A percentile compares a stretch with the other conserved stretches of the same genome.
phyloP scores from a whole-genome alignment of 2,113 vertebrate species.

The Hippopotamus amphibius region DNA sequence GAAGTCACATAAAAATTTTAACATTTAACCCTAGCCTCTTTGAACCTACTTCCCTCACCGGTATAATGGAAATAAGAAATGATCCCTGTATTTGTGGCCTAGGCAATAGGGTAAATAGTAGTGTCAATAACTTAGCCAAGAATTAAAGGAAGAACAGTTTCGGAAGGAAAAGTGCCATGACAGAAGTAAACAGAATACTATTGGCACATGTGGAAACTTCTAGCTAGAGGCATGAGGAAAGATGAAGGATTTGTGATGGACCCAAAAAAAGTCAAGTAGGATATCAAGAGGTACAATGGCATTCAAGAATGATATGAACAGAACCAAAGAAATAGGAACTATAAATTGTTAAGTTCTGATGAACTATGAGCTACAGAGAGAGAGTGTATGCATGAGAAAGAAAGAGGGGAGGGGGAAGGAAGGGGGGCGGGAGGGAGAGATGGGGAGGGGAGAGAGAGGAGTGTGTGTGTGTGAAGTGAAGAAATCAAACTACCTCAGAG shows the following conservation, averaged over 20 bases:
- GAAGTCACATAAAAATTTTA: background rate
- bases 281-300: slow-evolving; percentile 14
- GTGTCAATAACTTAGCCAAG: background rate
- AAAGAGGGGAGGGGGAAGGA: background rate
- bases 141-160: slow-evolving; percentile 46
- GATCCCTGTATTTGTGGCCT: background rate
- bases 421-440: background rate
- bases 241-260: background rate
- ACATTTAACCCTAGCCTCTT: background rate
- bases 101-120: background rate
- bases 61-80: slow-evolving; percentile 15
- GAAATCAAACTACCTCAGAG: background rate
- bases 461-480: background rate
- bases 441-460: no score
- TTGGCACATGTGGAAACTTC: background rate
- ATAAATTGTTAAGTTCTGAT: slow-evolving; percentile 34
- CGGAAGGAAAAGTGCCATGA: background rate
- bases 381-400: background rate
- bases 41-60: slow-evolving; percentile 21
- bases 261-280: background rate
- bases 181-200: slow-evolving; percentile 49
- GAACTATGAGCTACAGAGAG: background rate
- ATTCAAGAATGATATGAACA: slow-evolving; percentile 31
- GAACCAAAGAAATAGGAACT: slow-evolving; percentile 15
- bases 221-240: background rate